Percentiles rank a stretch among this genome's conserved stretches.
phyloP scores from a whole-genome alignment of 2,113 vertebrate genomes.

The Tapirus terrestris region DNA sequence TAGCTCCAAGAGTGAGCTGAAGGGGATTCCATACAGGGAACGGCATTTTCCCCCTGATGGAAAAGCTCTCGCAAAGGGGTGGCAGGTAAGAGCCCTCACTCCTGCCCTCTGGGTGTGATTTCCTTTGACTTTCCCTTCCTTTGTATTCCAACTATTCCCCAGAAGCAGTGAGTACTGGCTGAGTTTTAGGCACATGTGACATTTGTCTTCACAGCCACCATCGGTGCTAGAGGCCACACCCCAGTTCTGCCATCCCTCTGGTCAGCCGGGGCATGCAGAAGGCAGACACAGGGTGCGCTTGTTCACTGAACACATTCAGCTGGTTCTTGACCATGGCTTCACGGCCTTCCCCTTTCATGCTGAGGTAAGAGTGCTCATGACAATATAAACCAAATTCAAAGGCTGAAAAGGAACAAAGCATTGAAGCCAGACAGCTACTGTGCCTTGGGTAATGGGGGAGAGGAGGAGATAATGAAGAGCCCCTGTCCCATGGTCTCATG shows the following conservation, averaged over 20 bases:
- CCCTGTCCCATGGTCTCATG: background rate
- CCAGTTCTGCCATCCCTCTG: background rate
- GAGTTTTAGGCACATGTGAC: too few relatives aligned
- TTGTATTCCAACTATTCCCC: background rate
- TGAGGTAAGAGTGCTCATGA: background rate
- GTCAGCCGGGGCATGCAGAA: background rate
- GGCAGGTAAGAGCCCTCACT: background rate
- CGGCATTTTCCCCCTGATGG: background rate
- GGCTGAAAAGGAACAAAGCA: background rate
- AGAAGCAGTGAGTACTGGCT: background rate
- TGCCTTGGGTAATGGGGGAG: rapidly evolving
- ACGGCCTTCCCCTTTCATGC: background rate
- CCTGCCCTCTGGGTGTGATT: background rate
- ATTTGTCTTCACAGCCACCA: background rate
- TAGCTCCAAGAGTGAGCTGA: background rate
- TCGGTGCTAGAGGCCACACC: background rate
- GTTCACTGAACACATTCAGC: background rate
- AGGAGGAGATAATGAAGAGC: rapidly evolving
- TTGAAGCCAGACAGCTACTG: too few relatives aligned
- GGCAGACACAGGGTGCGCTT: background rate
- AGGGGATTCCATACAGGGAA: background rate
- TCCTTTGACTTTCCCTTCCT: background rate
- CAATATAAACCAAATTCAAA: background rate
- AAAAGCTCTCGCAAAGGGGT: background rate
- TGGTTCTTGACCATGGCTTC: background rate